A percentile compares a stretch with the other conserved stretches of the same genome.
phyloP scores from a whole-genome alignment of 2,113 vertebrate genomes.

The Brienomyrus longianalis region DNA sequence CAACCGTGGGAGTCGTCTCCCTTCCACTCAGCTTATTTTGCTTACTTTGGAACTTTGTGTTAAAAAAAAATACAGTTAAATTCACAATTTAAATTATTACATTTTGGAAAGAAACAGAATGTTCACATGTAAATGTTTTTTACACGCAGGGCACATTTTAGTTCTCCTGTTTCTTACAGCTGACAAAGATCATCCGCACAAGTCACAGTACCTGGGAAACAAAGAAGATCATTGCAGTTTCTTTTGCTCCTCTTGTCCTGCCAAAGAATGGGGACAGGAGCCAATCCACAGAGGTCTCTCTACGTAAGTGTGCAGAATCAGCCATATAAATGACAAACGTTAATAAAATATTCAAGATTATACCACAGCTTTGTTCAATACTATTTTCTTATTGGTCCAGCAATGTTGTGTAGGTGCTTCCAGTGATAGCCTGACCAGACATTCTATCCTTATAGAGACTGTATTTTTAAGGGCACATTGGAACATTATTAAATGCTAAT shows the following conservation, averaged over 20 bases:
- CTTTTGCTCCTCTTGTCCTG: conserved; percentile 89
- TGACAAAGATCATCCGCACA: conserved; percentile 91
- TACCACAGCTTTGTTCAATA: too few relatives aligned
- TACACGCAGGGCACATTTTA: neutral
- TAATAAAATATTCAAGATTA: too few relatives aligned
- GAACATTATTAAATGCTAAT: neutral
- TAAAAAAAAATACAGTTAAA: neutral
- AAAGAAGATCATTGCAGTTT: conserved; percentile 97
- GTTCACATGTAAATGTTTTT: neutral
- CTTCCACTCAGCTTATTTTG: neutral
- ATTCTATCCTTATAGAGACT: neutral
- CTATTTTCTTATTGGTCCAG: too few relatives aligned
- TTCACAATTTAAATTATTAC: neutral
- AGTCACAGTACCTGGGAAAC: conserved; percentile 86
- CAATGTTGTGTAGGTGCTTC: neutral
- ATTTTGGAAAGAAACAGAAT: neutral
- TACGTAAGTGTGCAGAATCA: conserved; percentile 74
- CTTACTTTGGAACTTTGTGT: neutral
- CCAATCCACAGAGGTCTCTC: conserved; percentile 66
- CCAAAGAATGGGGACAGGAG: conserved; percentile 71
- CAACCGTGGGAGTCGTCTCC: neutral
- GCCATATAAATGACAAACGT: neutral
- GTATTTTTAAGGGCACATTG: neutral
- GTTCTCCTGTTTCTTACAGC: conserved; percentile 48
- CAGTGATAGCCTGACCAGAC: neutral